These are phyloP conservation scores for Trimorus sp. DNA, from an alignment of 2,888 invertebrate genomes.

Conservation along the genomic window DNA sequence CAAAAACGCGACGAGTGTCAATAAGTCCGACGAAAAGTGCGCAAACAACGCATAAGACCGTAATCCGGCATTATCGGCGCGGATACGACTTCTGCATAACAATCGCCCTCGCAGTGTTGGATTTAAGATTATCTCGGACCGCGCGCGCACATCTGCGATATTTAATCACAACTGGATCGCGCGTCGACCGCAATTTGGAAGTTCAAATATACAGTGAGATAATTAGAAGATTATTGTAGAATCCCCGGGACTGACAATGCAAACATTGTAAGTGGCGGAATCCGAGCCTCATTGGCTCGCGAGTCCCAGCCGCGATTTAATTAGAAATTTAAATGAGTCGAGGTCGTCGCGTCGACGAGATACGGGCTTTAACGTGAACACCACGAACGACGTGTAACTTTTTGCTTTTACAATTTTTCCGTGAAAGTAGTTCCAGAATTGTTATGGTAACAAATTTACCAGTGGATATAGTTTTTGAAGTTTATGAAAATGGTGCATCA, in stretches of 20 bases:
- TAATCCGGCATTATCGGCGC: constrained; percentile 19
- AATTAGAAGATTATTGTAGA: constrained; percentile 63
- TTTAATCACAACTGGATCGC: constrained; percentile 46
- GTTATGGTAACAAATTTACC: too few species aligned
- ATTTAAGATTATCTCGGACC: constrained; percentile 41
- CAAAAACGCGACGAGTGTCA: too few species aligned
- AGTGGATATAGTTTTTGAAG: too few species aligned
- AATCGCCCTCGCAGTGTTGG: constrained; percentile 23
- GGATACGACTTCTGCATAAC: constrained; percentile 32
- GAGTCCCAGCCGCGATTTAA: constrained; percentile 65
- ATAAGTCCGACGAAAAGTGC: too few species aligned
- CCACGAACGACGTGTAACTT: background rate
- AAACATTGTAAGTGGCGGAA: constrained; percentile 59
- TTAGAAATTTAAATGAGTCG: constrained; percentile 64
- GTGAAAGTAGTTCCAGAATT: background rate
- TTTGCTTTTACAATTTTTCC: background rate
- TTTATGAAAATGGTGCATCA: too few species aligned
- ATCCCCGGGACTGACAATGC: constrained; percentile 55
- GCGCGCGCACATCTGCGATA: constrained; percentile 18
- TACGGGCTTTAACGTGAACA: constrained; percentile 19
- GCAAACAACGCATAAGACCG: background rate
- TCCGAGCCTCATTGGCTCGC: constrained; percentile 67
- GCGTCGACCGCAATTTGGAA: constrained; percentile 48
- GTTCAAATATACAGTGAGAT: constrained; percentile 56
- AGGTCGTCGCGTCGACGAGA: constrained; percentile 54